Evolutionary conservation across 2,113 vertebrate species (phyloP).

Genomic region (Rhegmatorhina hoffmannsi): DNA sequence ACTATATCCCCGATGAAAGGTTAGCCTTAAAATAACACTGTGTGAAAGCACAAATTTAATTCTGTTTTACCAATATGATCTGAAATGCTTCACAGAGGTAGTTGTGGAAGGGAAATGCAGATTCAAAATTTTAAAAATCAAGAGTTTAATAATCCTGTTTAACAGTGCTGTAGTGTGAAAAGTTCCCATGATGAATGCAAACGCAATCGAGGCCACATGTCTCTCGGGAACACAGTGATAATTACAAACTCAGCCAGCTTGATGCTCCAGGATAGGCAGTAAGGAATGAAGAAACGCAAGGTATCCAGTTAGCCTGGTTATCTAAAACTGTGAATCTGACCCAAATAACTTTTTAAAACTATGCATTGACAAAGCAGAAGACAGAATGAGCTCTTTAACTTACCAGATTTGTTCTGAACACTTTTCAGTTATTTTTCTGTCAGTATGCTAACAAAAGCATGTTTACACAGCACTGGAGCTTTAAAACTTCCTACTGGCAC

Average conservation of each 20-base stretch:
- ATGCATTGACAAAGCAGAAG: neutral
- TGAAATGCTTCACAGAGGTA: neutral
- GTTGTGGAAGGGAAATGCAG: neutral
- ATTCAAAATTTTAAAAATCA: neutral
- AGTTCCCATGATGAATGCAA: neutral
- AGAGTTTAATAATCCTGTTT: neutral
- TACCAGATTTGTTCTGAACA: neutral
- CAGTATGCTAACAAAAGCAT: neutral
- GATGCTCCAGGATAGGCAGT: neutral
- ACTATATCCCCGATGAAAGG: neutral
- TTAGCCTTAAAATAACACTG: neutral
- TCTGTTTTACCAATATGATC: neutral
- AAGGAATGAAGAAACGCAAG: neutral
- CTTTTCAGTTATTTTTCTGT: neutral
- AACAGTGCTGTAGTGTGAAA: neutral
- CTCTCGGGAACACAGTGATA: neutral
- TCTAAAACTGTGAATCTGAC: neutral
- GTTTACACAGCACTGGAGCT: neutral
- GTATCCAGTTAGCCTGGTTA: neutral
- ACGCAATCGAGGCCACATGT: neutral
- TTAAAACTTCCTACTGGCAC: neutral
- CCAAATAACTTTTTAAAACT: neutral
- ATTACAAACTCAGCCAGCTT: neutral
- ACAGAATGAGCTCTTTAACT: neutral
- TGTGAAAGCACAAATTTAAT: neutral